Evolutionary conservation across 2,888 invertebrate genomes (phyloP).

Genomic region (Pyrgus malvae): DNA sequence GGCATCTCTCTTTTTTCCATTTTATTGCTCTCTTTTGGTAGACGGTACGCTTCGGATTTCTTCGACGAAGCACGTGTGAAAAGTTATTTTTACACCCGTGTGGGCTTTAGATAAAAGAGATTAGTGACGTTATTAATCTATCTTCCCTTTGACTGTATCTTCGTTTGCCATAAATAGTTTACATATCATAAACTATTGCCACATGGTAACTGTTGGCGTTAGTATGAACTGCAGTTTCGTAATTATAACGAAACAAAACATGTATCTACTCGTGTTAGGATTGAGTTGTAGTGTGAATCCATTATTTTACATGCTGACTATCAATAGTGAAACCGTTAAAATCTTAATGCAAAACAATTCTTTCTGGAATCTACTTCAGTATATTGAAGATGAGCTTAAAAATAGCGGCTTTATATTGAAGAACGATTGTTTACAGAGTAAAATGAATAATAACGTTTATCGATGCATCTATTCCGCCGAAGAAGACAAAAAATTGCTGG

Average conservation of each 20-base stretch:
- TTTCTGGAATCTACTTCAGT: too few species aligned
- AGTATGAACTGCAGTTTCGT: neutral
- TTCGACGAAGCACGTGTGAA: conserved; percentile 27
- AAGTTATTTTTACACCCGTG: conserved; percentile 25
- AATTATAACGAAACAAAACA: neutral
- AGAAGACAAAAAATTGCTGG: too few species aligned
- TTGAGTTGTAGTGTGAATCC: too few species aligned
- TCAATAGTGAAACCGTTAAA: too few species aligned
- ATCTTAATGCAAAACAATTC: too few species aligned
- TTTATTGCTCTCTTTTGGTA: conserved; percentile 22
- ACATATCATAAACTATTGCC: conserved; percentile 15
- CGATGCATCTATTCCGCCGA: conserved; percentile 1
- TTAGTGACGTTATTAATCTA: conserved; percentile 29
- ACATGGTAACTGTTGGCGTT: conserved; percentile 7
- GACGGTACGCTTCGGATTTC: conserved; percentile 24
- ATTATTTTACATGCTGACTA: too few species aligned
- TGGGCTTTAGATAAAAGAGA: conserved; percentile 28
- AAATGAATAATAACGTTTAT: conserved; percentile 1
- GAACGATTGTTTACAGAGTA: neutral
- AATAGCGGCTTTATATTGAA: neutral
- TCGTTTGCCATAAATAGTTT: conserved; percentile 25
- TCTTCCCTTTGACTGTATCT: conserved; percentile 26
- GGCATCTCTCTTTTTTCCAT: conserved; percentile 21
- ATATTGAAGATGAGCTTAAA: neutral
- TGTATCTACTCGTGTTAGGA: neutral